These are phyloP conservation scores for Scelioninae gen. 1 DNA, from an alignment of 2,888 invertebrate genomes.

Conservation along the genomic window DNA sequence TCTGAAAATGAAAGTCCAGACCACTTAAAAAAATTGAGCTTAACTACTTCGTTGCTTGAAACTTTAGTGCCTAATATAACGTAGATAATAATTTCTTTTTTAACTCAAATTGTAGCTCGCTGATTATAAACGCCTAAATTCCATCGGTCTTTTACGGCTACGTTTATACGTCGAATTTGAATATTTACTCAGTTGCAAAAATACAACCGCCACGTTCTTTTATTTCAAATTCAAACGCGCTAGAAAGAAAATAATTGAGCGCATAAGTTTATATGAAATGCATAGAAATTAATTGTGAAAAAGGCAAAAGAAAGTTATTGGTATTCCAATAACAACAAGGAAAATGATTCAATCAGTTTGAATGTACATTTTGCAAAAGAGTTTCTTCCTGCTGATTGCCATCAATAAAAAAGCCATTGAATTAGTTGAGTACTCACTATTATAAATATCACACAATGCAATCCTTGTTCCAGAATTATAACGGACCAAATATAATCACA, in stretches of 20 bases:
- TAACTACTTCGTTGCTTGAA: slow-evolving; percentile 68
- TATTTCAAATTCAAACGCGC: too few species aligned
- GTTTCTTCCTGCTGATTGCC: too few species aligned
- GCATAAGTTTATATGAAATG: too few species aligned
- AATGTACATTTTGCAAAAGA: too few species aligned
- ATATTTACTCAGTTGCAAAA: slow-evolving; percentile 45
- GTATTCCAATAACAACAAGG: too few species aligned
- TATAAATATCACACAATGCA: slow-evolving; percentile 14
- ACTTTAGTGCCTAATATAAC: slow-evolving; percentile 63
- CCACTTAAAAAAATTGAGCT: slow-evolving; percentile 68
- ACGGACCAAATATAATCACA: slow-evolving; percentile 1
- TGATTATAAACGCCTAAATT: too few species aligned
- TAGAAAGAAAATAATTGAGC: too few species aligned
- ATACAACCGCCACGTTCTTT: not conserved
- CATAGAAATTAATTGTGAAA: too few species aligned
- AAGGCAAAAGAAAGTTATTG: too few species aligned
- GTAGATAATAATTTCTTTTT: slow-evolving; percentile 67
- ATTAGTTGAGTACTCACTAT: slow-evolving; percentile 32
- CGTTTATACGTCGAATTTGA: not conserved
- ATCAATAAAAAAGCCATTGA: slow-evolving; percentile 13
- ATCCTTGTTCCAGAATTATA: slow-evolving; percentile 26
- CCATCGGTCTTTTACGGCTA: slow-evolving; percentile 2
- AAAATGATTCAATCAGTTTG: too few species aligned
- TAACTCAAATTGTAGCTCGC: slow-evolving; percentile 42
- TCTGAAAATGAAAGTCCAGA: slow-evolving; percentile 67